Conservation (phyloP, 1,140 invertebrate genomes). For the Tetragonula clypearis region DNA sequence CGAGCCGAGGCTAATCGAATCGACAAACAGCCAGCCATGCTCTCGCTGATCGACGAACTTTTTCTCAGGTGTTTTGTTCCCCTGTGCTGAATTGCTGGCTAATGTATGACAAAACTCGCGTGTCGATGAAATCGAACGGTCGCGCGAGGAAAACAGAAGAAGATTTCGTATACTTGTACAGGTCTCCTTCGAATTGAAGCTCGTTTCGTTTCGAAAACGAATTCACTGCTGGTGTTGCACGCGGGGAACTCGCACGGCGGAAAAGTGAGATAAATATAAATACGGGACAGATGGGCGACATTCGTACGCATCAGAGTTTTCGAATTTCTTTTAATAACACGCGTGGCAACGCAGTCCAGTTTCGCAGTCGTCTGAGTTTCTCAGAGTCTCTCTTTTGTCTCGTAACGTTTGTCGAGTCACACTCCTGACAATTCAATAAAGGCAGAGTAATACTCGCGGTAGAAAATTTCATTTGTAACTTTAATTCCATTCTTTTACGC, state of each 20-base stretch:
- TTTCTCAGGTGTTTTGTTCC: not conserved
- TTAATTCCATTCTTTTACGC: not conserved
- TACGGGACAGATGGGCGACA: not conserved
- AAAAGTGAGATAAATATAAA: not conserved
- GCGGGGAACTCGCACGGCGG: too few species aligned
- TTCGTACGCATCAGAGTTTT: not conserved
- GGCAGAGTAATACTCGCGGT: not conserved
- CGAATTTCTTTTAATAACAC: not conserved
- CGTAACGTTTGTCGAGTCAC: not conserved
- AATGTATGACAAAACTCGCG: too few species aligned
- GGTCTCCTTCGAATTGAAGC: too few species aligned
- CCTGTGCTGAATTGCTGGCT: too few species aligned
- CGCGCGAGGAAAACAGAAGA: too few species aligned
- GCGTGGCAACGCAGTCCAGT: not conserved
- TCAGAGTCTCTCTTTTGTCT: not conserved
- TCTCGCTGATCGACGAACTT: conserved; percentile 16
- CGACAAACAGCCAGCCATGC: conserved; percentile 7
- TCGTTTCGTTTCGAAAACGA: too few species aligned
- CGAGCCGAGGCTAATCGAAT: conserved; percentile 26
- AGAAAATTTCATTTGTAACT: not conserved
- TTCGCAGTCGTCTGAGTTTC: not conserved
- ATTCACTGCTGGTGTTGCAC: too few species aligned
- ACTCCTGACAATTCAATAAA: not conserved
- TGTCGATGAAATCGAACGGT: too few species aligned
- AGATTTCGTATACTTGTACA: too few species aligned